Evolutionary conservation across 2,113 vertebrate species (phyloP).

Genomic region (Lamprotornis superbus): DNA sequence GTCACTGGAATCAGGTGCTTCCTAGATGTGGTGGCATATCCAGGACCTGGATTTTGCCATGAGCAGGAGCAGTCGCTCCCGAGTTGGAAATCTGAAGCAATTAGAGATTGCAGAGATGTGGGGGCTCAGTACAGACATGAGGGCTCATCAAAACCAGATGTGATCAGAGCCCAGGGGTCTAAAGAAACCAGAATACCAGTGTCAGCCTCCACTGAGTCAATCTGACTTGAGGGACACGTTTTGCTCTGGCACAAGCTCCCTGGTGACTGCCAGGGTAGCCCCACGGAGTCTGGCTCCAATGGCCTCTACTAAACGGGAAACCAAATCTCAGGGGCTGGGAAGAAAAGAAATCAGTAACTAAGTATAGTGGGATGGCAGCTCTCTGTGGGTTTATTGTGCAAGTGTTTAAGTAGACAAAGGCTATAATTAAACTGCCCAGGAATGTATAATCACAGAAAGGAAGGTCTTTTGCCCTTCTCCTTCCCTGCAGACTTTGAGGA

Average conservation of each 20-base stretch:
- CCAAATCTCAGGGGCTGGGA: neutral
- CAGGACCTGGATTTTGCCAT: neutral
- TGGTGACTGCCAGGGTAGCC: neutral
- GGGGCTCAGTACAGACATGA: neutral
- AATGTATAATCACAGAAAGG: constrained; percentile 42
- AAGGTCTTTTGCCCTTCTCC: neutral
- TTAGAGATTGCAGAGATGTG: neutral
- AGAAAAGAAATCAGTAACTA: constrained; percentile 15
- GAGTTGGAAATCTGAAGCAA: neutral
- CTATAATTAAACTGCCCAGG: constrained; percentile 50
- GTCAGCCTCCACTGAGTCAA: neutral
- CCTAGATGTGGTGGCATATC: rapidly evolving
- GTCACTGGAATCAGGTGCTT: neutral
- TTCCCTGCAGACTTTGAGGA: constrained; percentile 33
- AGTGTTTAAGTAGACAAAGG: constrained; percentile 36
- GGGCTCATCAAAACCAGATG: neutral
- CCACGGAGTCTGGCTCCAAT: neutral
- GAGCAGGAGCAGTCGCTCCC: neutral
- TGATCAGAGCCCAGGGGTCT: rapidly evolving
- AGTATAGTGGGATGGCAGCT: neutral
- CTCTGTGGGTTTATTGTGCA: constrained; percentile 6
- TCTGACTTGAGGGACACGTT: neutral
- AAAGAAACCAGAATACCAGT: neutral
- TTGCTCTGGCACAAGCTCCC: neutral
- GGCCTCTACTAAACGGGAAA: neutral